Base-by-base conservation (phyloP, 2,797 vertebrate genomes). In the Falco peregrinus region DNA sequence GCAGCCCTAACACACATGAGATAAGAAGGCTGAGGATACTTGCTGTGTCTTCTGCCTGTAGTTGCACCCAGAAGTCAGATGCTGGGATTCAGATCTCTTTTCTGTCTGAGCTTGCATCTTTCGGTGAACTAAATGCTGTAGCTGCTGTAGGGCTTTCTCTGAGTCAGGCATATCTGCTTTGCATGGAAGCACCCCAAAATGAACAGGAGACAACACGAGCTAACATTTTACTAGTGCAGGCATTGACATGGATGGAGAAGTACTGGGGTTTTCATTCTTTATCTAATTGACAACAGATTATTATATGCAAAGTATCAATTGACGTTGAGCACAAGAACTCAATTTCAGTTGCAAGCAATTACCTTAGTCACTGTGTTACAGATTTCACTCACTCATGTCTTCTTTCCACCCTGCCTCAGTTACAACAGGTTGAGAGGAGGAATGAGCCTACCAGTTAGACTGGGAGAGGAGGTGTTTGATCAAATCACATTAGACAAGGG, bases 61-160 rank as follows among this genome's bases (percentile, higher is more conserved):
- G 11, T 93, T 63, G 63, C 39, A n/a, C 28, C 16, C 64, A 24
- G 5, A 70, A 41, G 31, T 48, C 1, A 0, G 17, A 29, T 57
- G 21, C 21, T 33, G 50, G 19, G 22, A 47, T 84, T 86, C 53
- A 81, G 9, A 56, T 78, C 25, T 67, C 53, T 77, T 57, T 89
- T 84, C 76, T 81, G 53, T 80, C 76, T 84, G 37, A 95, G n/a
- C 90, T 84, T 79, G 71, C 19, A 51, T 77, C 68, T 91, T 89
- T 63, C 68, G 35, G 47, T 43, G 83, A 24, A 67, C 5, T 3
- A 60, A 87, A 73, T 39, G 4, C 56, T 69, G 6, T 14, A 70
- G 26, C 35, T 93, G 64, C 61, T 90, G 51, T 37, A 61, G 54
- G 29, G 47, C 53, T 79, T 51, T 60, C 45, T 73, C 51, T 6